Evolutionary conservation across 37 sponge, comb jelly and placozoan species (phyloP).

Genomic region (Geodia barretti): DNA sequence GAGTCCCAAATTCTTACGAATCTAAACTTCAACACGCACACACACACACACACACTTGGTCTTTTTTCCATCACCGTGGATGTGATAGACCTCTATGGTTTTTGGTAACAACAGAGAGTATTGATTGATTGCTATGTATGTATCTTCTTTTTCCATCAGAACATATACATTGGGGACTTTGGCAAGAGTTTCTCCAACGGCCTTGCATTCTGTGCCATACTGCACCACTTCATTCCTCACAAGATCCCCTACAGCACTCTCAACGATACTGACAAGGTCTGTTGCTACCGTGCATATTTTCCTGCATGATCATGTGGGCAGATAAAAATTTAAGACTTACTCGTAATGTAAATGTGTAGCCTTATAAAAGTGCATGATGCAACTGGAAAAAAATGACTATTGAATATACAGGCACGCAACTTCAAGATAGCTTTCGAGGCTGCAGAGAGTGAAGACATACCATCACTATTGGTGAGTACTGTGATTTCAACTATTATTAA

Average conservation of each 20-base stretch:
- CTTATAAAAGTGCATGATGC: too few relatives aligned
- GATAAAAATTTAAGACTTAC: too few relatives aligned
- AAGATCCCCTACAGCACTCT: slow-evolving; percentile 76
- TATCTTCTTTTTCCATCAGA: slow-evolving; percentile 31
- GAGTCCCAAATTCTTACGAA: background rate
- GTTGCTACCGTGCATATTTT: too few relatives aligned
- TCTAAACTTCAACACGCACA: background rate
- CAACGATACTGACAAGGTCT: slow-evolving; percentile 56
- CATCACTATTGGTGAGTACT: slow-evolving; percentile 55
- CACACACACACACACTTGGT: background rate
- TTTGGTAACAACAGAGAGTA: too few relatives aligned
- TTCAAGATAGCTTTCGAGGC: slow-evolving; percentile 71
- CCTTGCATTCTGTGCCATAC: slow-evolving; percentile 87
- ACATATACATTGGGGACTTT: slow-evolving; percentile 72
- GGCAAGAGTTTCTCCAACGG: slow-evolving; percentile 69
- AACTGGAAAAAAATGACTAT: too few relatives aligned
- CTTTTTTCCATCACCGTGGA: background rate
- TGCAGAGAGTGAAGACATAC: slow-evolving; percentile 64
- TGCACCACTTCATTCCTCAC: slow-evolving; percentile 81
- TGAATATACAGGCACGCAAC: slow-evolving; percentile 40
- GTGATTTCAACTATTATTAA: background rate
- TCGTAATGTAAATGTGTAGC: too few relatives aligned
- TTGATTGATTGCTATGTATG: too few relatives aligned
- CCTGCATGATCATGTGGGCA: too few relatives aligned
- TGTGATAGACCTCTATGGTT: too few relatives aligned